Evolutionary conservation across 2,113 vertebrate species (phyloP), one percentile per base, ranked within the genome.

Genomic region (Brachypodius melanocephalos): DNA sequence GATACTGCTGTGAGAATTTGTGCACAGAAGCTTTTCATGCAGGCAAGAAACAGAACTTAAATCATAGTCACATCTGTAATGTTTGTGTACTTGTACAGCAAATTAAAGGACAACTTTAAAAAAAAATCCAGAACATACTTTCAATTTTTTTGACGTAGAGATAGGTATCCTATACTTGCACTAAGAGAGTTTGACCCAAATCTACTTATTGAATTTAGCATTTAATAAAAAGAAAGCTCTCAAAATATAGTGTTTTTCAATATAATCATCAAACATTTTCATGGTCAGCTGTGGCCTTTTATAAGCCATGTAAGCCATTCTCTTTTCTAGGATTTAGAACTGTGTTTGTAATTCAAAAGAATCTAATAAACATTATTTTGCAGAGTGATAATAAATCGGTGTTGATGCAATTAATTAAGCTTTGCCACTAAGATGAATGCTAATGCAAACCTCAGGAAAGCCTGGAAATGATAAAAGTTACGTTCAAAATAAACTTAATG

Each of bases 291-390:
- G 10, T 62, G 42, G 45, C 31, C 79, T 89, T 80, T 57, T 85
- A 17, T 61, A 93, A 74, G 40, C 32, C 83, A 26, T 38, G 6
- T 36, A 94, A 63, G 31, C 40, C 80, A 36, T 45, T 10, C 54
- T 10, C 24, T 92, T 95, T 80, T 80, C 31, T 72, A 65, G 58
- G n/a, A 62, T 87, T 79, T 77, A 77, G 32, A 84, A 42, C 12
- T 54, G 12, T 43, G 32, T 63, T 71, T 85, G 57, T 85, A 78
- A 87, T 68, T 93, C 36, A 87, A 81, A 42, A 89, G 1, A 65
- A 65, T 72, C 68, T 82, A 88, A 91, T 92, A 79, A 93, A 87
- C 11, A 55, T 54, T 52, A 43, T 88, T 95, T 90, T 66, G 42
- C 16, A 63, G n/a, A 91, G 29, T 52, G 28, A 28, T 61, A 75